Evolutionary conservation across 2,113 vertebrate genomes (phyloP), one percentile per base, ranked within the genome.

Genomic region (Semicossyphus pulcher): DNA sequence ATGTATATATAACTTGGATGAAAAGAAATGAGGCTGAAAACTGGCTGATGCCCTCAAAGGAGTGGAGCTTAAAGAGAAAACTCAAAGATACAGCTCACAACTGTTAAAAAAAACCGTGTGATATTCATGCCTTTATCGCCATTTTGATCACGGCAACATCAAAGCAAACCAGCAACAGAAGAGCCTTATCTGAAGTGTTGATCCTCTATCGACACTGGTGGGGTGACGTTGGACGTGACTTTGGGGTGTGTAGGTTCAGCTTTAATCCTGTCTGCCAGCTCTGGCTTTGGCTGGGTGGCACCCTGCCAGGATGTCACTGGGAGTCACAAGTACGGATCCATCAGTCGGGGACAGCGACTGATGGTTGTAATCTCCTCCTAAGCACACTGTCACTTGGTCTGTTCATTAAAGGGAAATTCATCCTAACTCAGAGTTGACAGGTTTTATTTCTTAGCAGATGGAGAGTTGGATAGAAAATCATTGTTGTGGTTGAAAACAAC

Each of bases 311-410:
- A 49, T 1, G 0, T 64, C 49, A 52, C 3, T 20, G 25, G 25
- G 54, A 75, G 53, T 49, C 72, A 29, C 48, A 57, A 29, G 28
- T 41, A 53, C 10, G 56, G 70, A 68, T 85, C 37, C 71, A 52
- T 73, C 66, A 49, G 68, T 69, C 31, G 53, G 64, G 20, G 57
- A 61, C 67, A 41, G n/a, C 18, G 5, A 45, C 59, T 82, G 78
- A 82, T 76, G 64, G 58, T 21, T 66, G 75, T 59, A 76, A 76
- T 86, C 81, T 83, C 71, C 39, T 68, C 61, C 20, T 44, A 41
- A 58, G 65, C 81, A 85, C 76, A 75, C n/a, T 37, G 51, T 63
- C 79, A 69, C 48, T 10, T 25, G 70, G 49, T 69, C 64, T 23
- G 5, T 64, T 77, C 62, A 81, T 83, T 81, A 71, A 70, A 78